Base-by-base conservation (phyloP, 2,113 vertebrate genomes). In the Progne subis region DNA sequence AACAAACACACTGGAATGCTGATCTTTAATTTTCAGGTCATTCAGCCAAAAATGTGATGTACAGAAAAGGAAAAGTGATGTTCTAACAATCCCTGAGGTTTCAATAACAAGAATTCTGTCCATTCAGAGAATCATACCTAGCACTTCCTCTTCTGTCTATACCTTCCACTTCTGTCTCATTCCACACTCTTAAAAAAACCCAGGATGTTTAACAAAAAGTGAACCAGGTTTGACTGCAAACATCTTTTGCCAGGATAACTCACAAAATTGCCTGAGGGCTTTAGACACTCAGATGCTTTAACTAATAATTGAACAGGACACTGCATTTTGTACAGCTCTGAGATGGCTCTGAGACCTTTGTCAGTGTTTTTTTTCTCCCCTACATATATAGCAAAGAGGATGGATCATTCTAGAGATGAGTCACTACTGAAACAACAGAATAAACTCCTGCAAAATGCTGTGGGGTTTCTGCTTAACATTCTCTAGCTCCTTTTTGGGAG, bases 341-440 rank as follows among this genome's bases (percentile, higher is more conserved):
- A 92, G 59, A 61, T 37, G 63, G 67, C 59, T 86, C 56, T 6
- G 19, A 94, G 72, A 91, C 64, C 63, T 83, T 3, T 67, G 44
- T 20, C 76, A 75, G 52, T 5, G 61, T 1, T n/a, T 67, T 75
- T 59, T 64, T 25, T 7, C 0, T 1, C 8, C 9, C 17, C 43
- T 10, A 41, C 41, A 52, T 12, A 25, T 18, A 53, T 2, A 67
- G 15, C 11, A 14, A 88, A 78, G 34, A 34, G 34, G 75, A 88
- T 84, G 80, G 69, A 94, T 94, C 56, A 49, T 65, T 75, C 88
- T 86, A 76, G 64, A 90, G 90, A 93, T 95, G 92, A 97, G 88
- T 95, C 95, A 96, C 80, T 64, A 49, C 29, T n/a, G 88, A 94
- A 95, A 94, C 74, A 93, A 89, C 79, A 96, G 86, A 95, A 92